Evolutionary conservation across 2,888 invertebrate species (phyloP).

Genomic region (Drosophila meridiana): DNA sequence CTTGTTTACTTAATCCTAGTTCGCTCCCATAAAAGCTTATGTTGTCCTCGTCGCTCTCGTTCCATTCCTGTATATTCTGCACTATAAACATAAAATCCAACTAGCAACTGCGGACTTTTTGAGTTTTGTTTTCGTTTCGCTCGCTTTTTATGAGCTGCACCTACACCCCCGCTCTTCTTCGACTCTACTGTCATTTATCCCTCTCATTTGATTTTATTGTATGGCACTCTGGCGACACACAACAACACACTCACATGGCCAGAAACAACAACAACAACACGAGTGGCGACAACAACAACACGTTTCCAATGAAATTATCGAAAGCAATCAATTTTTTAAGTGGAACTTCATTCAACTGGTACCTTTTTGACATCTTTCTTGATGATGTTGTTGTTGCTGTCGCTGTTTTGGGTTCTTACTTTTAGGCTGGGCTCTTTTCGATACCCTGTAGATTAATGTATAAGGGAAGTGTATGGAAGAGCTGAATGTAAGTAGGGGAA

Average conservation of each 20-base stretch:
- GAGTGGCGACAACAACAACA: slow-evolving; percentile 54
- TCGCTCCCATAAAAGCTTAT: slow-evolving; percentile 65
- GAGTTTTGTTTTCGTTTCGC: slow-evolving; percentile 33
- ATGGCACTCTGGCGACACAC: slow-evolving; percentile 59
- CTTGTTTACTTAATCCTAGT: slow-evolving; percentile 64
- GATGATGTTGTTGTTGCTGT: slow-evolving; percentile 7
- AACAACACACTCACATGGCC: slow-evolving; percentile 20
- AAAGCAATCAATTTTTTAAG: slow-evolving; percentile 80
- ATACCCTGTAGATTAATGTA: slow-evolving; percentile 1
- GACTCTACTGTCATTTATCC: slow-evolving; percentile 44
- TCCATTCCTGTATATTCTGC: slow-evolving; percentile 10
- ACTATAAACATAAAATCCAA: slow-evolving; percentile 57
- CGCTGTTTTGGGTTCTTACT: slow-evolving; percentile 27
- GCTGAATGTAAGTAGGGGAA: not conserved
- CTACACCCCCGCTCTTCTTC: not conserved
- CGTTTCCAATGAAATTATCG: slow-evolving; percentile 78
- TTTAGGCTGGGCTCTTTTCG: not conserved
- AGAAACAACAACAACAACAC: slow-evolving; percentile 31
- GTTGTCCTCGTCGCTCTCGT: not conserved
- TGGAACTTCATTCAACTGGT: slow-evolving; percentile 68
- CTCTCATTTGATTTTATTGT: slow-evolving; percentile 73
- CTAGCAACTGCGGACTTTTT: slow-evolving; percentile 49
- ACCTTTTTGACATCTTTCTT: slow-evolving; percentile 40
- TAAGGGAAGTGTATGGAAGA: too few species aligned
- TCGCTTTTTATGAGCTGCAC: slow-evolving; percentile 48